phyloP scores from a whole-genome alignment of 2,888 invertebrate genomes.

The Leuctra nigra region DNA sequence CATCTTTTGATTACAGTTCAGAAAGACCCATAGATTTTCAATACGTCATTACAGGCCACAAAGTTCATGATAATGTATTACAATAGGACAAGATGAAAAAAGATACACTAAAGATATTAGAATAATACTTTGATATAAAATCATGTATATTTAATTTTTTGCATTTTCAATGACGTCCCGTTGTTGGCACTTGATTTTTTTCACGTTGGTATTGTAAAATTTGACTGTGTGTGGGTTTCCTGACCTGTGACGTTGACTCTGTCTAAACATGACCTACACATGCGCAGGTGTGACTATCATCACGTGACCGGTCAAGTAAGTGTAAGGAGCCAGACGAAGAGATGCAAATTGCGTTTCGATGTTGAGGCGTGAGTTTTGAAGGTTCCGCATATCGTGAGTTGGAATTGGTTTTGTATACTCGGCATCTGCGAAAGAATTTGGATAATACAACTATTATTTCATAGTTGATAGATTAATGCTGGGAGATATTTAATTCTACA shows the following conservation, averaged over 20 bases:
- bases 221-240: background rate
- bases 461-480: no score
- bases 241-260: background rate
- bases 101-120: background rate
- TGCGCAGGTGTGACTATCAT: background rate
- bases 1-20: slow-evolving; percentile 3
- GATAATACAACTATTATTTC: no score
- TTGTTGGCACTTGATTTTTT: no score
- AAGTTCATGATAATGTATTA: slow-evolving; percentile 1
- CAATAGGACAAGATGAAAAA: slow-evolving; percentile 1
- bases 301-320: no score
- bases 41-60: slow-evolving; percentile 4
- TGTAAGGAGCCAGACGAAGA: no score
- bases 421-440: no score
- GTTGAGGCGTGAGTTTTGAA: no score
- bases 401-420: no score
- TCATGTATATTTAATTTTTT: background rate
- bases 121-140: background rate
- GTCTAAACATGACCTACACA: background rate
- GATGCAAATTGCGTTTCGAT: no score
- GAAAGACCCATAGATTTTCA: background rate
- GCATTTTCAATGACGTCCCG: background rate
- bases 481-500: no score
- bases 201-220: no score
- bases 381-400: no score